Conservation (phyloP, 2,113 vertebrate species). For the Hydrochoerus hydrochaeris region DNA sequence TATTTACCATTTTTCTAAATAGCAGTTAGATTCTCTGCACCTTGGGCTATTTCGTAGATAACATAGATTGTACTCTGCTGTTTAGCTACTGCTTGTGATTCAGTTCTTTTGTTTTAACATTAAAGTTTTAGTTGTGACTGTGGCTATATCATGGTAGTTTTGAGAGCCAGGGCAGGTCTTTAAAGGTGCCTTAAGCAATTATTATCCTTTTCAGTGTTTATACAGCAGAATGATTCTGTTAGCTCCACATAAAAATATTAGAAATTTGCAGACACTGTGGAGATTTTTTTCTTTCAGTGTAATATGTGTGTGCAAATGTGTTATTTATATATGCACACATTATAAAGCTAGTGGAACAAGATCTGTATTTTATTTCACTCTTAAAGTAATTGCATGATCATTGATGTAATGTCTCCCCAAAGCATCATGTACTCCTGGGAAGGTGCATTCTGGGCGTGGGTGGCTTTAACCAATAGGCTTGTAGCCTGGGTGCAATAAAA, state of each 20-base stretch:
- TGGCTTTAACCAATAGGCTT: background rate
- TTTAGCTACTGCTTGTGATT: slow-evolving; percentile 55
- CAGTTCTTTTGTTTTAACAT: background rate
- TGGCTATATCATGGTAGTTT: slow-evolving; percentile 33
- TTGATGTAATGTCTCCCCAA: background rate
- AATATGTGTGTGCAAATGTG: background rate
- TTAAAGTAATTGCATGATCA: background rate
- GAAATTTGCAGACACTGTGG: background rate
- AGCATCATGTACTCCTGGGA: background rate
- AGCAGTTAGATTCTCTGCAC: background rate
- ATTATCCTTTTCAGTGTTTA: background rate
- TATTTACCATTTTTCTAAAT: slow-evolving; percentile 55
- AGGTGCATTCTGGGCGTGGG: background rate
- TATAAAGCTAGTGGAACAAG: background rate
- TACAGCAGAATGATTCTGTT: background rate
- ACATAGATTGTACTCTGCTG: slow-evolving; percentile 17
- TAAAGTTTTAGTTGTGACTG: slow-evolving; percentile 24
- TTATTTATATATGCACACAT: background rate
- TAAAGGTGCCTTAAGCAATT: background rate
- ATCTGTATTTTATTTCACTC: background rate
- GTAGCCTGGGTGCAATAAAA: background rate
- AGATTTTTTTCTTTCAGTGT: background rate
- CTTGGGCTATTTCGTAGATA: slow-evolving; percentile 44
- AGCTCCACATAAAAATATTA: background rate
- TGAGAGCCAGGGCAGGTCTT: background rate